Conservation (phyloP, 2,888 invertebrate genomes). For the Pecten maximus region DNA sequence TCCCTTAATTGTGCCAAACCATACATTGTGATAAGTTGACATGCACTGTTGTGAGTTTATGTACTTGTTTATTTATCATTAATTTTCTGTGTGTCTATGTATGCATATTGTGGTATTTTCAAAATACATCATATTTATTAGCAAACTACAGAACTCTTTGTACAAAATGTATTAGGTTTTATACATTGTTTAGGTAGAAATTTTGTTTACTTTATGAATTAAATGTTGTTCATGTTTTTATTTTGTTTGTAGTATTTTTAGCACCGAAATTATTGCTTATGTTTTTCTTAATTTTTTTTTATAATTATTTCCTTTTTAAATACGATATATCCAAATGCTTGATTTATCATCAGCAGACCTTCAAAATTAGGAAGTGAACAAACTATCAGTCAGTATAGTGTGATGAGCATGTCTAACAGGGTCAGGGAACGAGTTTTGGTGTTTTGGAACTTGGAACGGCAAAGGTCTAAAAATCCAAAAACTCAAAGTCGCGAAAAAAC, state of each 20-base stretch:
- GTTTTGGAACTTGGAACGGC: too few relatives aligned
- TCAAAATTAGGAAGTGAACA: too few relatives aligned
- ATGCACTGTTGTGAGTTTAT: slow-evolving; percentile 1
- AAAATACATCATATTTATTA: background rate
- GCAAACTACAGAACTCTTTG: background rate
- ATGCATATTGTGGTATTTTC: background rate
- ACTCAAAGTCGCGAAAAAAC: too few relatives aligned
- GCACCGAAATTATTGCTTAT: too few relatives aligned
- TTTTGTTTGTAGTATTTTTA: slow-evolving; percentile 23
- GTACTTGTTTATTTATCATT: background rate
- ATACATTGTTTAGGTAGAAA: slow-evolving; percentile 3
- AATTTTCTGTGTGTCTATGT: background rate
- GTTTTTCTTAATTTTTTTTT: too few relatives aligned
- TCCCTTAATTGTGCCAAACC: slow-evolving; percentile 22
- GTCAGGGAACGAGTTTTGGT: too few relatives aligned
- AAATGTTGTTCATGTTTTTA: slow-evolving; percentile 27
- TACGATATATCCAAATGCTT: too few relatives aligned
- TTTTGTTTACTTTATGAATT: slow-evolving; percentile 35
- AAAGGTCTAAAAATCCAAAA: too few relatives aligned
- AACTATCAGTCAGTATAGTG: too few relatives aligned
- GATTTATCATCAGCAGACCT: too few relatives aligned
- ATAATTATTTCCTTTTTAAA: too few relatives aligned
- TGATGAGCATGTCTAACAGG: too few relatives aligned
- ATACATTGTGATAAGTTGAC: slow-evolving; percentile 8
- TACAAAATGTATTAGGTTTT: slow-evolving; percentile 23